A percentile compares a stretch with the other conserved stretches of the same genome.
Evolutionary conservation across 2,113 vertebrate species (phyloP).

Genomic region (Larimichthys polyactis): DNA sequence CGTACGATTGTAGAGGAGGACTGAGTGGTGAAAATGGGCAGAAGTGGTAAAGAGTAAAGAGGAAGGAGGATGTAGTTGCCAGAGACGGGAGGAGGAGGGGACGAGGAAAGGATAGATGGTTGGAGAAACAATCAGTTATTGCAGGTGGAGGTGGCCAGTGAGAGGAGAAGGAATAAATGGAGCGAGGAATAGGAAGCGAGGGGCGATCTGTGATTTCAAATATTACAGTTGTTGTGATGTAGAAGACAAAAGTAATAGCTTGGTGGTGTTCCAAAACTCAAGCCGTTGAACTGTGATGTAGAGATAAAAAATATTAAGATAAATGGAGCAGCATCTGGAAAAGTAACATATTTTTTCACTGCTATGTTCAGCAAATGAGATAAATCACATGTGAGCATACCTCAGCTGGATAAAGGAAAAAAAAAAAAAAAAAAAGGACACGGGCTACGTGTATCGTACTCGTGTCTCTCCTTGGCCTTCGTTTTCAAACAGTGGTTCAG

Average conservation of each 20-base stretch:
- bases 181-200: slow-evolving; percentile 28
- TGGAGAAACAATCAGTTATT: slow-evolving; percentile 42
- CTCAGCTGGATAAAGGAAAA: background rate
- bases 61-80: slow-evolving; percentile 31
- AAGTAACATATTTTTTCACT: slow-evolving; percentile 1
- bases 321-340: slow-evolving; percentile 28
- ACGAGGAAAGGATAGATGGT: slow-evolving; percentile 22
- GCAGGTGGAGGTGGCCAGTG: slow-evolving; percentile 34
- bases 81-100: slow-evolving; percentile 1
- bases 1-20: slow-evolving; percentile 20
- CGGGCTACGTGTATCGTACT: background rate
- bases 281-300: slow-evolving; percentile 41
- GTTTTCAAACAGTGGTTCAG: slow-evolving; percentile 51
- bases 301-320: slow-evolving; percentile 35
- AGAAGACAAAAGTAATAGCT: slow-evolving; percentile 28
- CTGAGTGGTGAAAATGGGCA: slow-evolving; percentile 39
- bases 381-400: slow-evolving; percentile 19
- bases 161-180: slow-evolving; percentile 50
- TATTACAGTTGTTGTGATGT: slow-evolving; percentile 43
- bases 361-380: slow-evolving; percentile 29
- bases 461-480: slow-evolving; percentile 46
- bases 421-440: background rate
- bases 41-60: slow-evolving; percentile 47
- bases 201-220: slow-evolving; percentile 52
- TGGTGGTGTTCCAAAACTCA: slow-evolving; percentile 34